Conservation (phyloP, 2,113 vertebrate genomes). For the Carassius gibelio region DNA sequence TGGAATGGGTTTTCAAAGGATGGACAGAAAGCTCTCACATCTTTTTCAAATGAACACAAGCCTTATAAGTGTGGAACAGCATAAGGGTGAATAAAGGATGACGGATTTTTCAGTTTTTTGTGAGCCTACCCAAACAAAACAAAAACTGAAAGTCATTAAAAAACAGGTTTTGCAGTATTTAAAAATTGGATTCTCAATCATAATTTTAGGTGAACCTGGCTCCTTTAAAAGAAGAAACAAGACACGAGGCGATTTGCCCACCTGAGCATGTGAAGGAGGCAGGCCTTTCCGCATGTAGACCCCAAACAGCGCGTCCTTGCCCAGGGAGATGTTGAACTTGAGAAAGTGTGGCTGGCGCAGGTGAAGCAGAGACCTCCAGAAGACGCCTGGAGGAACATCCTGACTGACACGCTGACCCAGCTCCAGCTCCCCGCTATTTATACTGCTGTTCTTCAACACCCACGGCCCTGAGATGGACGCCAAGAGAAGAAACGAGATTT, state of each 20-base stretch:
- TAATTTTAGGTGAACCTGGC: background rate
- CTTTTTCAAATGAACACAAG: too few species aligned
- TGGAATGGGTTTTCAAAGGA: too few species aligned
- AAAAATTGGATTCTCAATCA: too few species aligned
- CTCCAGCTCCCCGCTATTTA: conserved; percentile 85
- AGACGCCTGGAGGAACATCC: conserved; percentile 86
- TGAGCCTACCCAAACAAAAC: too few species aligned
- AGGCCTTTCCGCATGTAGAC: conserved; percentile 89
- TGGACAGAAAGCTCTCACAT: too few species aligned
- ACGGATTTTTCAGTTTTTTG: too few species aligned
- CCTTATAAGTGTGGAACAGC: background rate
- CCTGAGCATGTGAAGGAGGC: conserved; percentile 89
- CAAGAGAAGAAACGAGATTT: background rate
- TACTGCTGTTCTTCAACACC: conserved; percentile 85
- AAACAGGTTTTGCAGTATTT: background rate
- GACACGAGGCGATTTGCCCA: conserved; percentile 50
- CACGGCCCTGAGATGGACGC: conserved; percentile 76
- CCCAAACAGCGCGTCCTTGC: conserved; percentile 88
- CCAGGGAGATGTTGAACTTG: conserved; percentile 91
- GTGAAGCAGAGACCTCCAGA: conserved; percentile 87
- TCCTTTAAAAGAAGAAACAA: conserved; percentile 1
- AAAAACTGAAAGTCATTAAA: too few species aligned
- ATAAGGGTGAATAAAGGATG: too few species aligned
- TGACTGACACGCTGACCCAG: conserved; percentile 86
- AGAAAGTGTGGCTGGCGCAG: conserved; percentile 86